Evolutionary conservation across 2,797 vertebrate species (phyloP), one percentile per base, ranked within the genome.

Genomic region (Halcyon leucocephala): DNA sequence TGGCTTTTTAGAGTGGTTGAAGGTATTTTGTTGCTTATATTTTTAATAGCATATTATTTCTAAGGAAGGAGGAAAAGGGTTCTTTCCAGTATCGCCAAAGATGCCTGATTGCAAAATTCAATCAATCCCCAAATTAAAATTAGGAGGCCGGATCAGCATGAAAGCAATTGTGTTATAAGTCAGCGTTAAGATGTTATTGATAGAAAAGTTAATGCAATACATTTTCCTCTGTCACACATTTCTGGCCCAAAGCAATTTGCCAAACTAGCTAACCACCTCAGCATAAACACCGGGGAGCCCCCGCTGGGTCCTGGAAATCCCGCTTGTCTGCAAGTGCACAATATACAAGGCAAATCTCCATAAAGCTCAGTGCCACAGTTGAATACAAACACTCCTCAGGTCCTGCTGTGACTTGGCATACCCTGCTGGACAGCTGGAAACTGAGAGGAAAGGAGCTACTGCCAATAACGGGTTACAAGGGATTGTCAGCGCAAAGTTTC

Each of bases 401-500:
- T 99, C 99, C 99, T 98, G 99, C 99, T 99, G 99, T 98, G 99
- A 99, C 98, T 99, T 99, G 99, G 99, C 99, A 98, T 98, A 98
- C 98, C 99, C 99, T 95, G 39, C 97, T 97, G 98, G 99, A 99
- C 99, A 99, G 99, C 99, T 99, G 99, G 99, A 99, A 99, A 98
- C 98, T 98, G 97, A 94, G 98, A 98, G 98, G 98, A 97, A 97
- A 97, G 98, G 95, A 98, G 97, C 96, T 64, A 94, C 98, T 99
- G 99, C 99, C 99, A 99, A 97, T 97, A 98, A 97, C 92, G 98
- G 89, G 97, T 98, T 98, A 98, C 97, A 92, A 97, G 98, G 98
- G 97, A 95, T 95, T 97, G 98, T 96, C 82, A 16, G 25, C 35
- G 81, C 96, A 92, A 97, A 97, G 98, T 98, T 98, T 98, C 98